Evolutionary conservation across 2,113 vertebrate species (phyloP).

Genomic region (Sphaerodactylus townsendi): DNA sequence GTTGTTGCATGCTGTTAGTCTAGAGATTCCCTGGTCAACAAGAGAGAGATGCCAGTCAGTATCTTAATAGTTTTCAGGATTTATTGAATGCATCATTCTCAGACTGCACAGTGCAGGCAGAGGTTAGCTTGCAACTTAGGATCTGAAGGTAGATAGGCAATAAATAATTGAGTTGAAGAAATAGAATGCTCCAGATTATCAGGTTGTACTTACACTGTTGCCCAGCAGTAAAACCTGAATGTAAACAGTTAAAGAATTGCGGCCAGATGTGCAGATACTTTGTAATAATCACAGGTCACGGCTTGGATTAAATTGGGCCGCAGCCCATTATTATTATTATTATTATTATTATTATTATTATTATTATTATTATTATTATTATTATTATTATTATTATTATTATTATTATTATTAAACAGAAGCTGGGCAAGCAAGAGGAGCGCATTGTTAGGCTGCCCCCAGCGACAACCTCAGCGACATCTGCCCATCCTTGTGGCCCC

Average conservation of each 20-base stretch:
- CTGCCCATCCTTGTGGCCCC: no score
- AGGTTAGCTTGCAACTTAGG: conserved; percentile 6
- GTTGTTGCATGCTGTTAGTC: background rate
- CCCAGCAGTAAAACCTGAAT: background rate
- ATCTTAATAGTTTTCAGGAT: conserved; percentile 10
- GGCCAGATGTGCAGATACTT: no score
- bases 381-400: no score
- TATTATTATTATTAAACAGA: no score
- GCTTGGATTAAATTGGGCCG: no score
- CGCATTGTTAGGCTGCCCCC: no score
- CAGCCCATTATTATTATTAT: no score
- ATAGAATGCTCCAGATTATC: background rate
- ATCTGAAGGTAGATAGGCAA: background rate
- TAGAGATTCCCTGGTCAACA: conserved; percentile 8
- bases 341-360: no score
- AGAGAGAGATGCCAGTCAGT: background rate
- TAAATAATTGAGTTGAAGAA: background rate
- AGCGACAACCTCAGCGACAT: no score
- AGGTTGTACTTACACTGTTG: background rate
- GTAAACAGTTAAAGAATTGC: background rate
- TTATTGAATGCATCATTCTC: conserved; percentile 1
- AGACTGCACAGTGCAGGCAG: conserved; percentile 13
- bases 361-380: no score
- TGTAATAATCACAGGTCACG: no score
- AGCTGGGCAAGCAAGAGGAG: no score